Conservation (phyloP, 2,888 invertebrate species). For the Cryptocheilus praepositus region DNA sequence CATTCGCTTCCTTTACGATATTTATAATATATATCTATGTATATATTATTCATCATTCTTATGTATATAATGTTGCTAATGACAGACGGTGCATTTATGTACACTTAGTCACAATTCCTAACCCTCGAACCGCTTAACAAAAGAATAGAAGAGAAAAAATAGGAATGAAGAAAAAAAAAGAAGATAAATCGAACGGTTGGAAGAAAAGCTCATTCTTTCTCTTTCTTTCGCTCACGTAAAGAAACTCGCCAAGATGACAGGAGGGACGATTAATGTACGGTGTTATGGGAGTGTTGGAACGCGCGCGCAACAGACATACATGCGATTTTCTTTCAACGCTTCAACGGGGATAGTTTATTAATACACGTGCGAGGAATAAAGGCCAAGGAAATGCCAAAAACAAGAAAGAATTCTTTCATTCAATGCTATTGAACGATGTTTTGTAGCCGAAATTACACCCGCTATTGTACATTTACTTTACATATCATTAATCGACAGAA, state of each 20-base stretch:
- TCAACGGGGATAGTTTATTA: constrained; percentile 1
- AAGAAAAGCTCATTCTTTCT: constrained; percentile 11
- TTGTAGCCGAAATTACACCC: constrained; percentile 3
- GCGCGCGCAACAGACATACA: neutral
- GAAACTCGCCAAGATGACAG: neutral
- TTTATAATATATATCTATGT: constrained; percentile 57
- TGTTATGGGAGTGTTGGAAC: constrained; percentile 5
- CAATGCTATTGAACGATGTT: constrained; percentile 2
- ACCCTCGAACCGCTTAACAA: constrained; percentile 57
- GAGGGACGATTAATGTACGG: constrained; percentile 7
- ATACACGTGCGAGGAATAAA: constrained; percentile 1
- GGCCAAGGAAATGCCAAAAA: constrained; percentile 50
- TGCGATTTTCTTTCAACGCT: constrained; percentile 11
- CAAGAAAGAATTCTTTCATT: constrained; percentile 5
- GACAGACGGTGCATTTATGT: constrained; percentile 72
- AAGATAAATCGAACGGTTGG: constrained; percentile 1
- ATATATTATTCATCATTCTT: constrained; percentile 49
- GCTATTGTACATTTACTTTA: constrained; percentile 19
- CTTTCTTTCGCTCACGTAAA: neutral
- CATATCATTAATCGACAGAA: constrained; percentile 30
- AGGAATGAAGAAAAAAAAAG: neutral
- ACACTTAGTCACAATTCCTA: constrained; percentile 70
- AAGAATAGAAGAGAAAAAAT: neutral
- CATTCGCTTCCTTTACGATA: constrained; percentile 40
- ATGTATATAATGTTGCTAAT: constrained; percentile 62